Percentiles rank a stretch among this genome's conserved stretches.
Conservation (phyloP, 2,113 vertebrate genomes). For the Eolophus roseicapilla region DNA sequence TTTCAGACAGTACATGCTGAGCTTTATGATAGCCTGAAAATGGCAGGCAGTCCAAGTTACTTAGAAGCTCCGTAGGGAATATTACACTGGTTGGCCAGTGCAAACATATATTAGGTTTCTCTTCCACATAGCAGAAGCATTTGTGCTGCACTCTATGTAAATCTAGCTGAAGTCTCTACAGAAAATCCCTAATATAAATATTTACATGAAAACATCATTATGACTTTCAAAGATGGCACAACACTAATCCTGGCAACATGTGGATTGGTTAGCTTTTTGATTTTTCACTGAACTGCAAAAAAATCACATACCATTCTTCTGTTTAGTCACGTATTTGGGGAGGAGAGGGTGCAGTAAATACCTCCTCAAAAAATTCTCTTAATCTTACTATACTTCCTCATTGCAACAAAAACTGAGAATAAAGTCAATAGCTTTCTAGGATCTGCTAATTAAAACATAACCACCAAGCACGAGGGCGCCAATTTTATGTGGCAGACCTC, state of each 20-base stretch:
- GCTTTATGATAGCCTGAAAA: background rate
- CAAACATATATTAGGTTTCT: background rate
- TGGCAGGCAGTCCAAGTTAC: background rate
- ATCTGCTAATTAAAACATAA: background rate
- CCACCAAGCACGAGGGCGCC: background rate
- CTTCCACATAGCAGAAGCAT: background rate
- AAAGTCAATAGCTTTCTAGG: background rate
- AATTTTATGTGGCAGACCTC: background rate
- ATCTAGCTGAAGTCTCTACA: background rate
- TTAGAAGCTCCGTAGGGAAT: background rate
- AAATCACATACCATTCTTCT: background rate
- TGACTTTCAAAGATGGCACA: background rate
- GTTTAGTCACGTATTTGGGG: background rate
- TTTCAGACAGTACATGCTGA: background rate
- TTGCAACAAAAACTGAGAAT: background rate
- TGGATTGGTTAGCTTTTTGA: background rate
- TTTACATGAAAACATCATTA: background rate
- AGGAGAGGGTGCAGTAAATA: background rate
- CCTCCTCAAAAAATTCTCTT: background rate
- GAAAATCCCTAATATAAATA: background rate
- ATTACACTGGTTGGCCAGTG: background rate
- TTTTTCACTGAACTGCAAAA: background rate
- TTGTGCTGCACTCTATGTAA: background rate
- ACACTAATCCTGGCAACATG: background rate
- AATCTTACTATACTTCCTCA: background rate